A percentile compares a stretch with the other conserved stretches of the same genome.
Conservation (phyloP, 37 sponge, comb jelly and placozoan species). For the Lycopodina hypogea region DNA sequence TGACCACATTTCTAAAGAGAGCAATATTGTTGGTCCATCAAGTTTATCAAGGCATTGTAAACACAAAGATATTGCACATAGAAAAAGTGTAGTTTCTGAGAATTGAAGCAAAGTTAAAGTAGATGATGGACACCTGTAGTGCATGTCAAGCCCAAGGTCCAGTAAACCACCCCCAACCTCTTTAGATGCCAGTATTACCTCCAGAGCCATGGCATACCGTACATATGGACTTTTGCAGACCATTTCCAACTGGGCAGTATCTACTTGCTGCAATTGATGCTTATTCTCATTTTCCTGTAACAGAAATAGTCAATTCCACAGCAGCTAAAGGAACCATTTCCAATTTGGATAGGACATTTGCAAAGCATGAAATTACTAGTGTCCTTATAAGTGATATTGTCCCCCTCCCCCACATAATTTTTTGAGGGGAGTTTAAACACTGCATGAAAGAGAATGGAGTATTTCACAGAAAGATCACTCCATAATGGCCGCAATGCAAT, state of each 20-base stretch:
- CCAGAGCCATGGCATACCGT: too few species aligned
- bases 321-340: too few species aligned
- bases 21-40: slow-evolving; percentile 32
- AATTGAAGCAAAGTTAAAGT: slow-evolving; percentile 7
- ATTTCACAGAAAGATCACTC: slow-evolving; percentile 30
- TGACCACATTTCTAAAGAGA: too few species aligned
- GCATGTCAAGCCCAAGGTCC: slow-evolving; percentile 20
- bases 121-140: slow-evolving; percentile 14
- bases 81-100: slow-evolving; percentile 44
- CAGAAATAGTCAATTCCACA: slow-evolving; percentile 30
- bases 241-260: too few species aligned
- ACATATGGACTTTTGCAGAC: slow-evolving; percentile 26
- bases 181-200: too few species aligned
- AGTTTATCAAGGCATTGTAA: slow-evolving; percentile 40
- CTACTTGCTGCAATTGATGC: too few species aligned
- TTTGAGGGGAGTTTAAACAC: slow-evolving; percentile 19
- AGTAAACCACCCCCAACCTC: too few species aligned
- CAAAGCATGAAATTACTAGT: too few species aligned
- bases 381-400: slow-evolving; percentile 32
- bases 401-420: slow-evolving; percentile 36
- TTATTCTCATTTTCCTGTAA: slow-evolving; percentile 41
- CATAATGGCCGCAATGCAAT: slow-evolving; percentile 38
- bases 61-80: slow-evolving; percentile 13
- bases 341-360: too few species aligned
- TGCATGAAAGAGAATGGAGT: too few species aligned